Percentiles rank a stretch among this genome's conserved stretches.
These are phyloP conservation scores for Strigamia crassipes DNA, from an alignment of 2,888 invertebrate genomes.

Conservation along the genomic window DNA sequence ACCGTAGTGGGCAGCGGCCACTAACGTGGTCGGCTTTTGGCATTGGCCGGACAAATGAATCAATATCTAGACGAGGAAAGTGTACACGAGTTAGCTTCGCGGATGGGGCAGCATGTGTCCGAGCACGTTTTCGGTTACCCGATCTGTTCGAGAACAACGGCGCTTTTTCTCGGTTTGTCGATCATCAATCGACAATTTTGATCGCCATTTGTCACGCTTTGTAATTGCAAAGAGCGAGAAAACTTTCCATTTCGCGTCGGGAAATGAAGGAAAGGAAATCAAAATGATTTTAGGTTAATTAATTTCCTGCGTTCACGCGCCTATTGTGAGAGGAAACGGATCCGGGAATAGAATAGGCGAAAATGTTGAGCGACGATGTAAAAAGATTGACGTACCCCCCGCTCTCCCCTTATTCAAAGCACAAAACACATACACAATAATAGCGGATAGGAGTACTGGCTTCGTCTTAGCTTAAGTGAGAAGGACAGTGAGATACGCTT, in stretches of 20 bases:
- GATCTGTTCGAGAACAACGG: background rate
- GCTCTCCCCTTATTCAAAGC: constrained; percentile 21
- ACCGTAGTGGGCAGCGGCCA: constrained; percentile 45
- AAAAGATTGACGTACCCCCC: background rate
- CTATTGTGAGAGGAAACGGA: background rate
- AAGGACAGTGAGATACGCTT: background rate
- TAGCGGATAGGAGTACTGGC: background rate
- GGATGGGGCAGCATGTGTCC: constrained; percentile 32
- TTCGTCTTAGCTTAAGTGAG: background rate
- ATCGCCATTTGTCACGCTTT: constrained; percentile 14
- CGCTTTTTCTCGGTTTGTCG: background rate
- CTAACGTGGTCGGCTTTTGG: constrained; percentile 19
- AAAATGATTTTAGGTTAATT: constrained; percentile 8
- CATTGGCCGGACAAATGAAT: constrained; percentile 46
- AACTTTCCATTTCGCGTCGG: background rate
- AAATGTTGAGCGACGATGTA: constrained; percentile 16
- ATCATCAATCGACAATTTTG: background rate
- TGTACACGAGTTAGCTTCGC: constrained; percentile 15
- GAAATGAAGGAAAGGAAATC: background rate
- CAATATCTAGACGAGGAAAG: constrained; percentile 44
- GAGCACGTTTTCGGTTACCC: background rate
- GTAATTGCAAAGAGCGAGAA: background rate
- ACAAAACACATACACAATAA: constrained; percentile 12
- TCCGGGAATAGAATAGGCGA: background rate
- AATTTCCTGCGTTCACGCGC: background rate